These are phyloP conservation scores for Rhamnusium bicolor DNA, from an alignment of 2,888 invertebrate genomes.

Conservation along the genomic window DNA sequence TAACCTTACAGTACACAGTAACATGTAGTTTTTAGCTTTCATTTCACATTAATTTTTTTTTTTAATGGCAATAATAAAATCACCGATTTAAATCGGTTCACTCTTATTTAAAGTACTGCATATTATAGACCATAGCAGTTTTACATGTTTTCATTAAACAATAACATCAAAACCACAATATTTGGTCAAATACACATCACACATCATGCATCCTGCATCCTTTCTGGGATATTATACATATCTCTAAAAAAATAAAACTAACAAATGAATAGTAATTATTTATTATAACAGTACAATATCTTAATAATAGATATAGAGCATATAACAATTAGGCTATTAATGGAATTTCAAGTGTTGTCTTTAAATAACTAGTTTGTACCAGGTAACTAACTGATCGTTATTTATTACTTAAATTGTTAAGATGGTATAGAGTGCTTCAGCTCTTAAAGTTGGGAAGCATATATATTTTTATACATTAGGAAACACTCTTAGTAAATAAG, in stretches of 20 bases:
- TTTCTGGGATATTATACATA: too few species aligned
- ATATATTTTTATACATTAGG: not conserved
- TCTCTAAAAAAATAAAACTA: not conserved
- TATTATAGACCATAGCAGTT: too few species aligned
- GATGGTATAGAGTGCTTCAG: not conserved
- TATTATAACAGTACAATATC: conserved; percentile 24
- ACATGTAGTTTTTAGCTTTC: too few species aligned
- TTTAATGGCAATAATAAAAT: too few species aligned
- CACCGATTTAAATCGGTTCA: too few species aligned
- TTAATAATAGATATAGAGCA: conserved; percentile 13
- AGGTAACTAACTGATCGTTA: not conserved
- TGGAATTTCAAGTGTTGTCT: conserved; percentile 8
- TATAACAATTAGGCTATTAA: conserved; percentile 15
- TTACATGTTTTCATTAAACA: too few species aligned
- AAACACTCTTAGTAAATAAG: not conserved
- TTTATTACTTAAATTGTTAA: not conserved
- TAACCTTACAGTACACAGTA: too few species aligned
- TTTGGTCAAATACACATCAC: too few species aligned
- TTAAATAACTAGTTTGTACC: conserved; percentile 14
- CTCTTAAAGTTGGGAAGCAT: not conserved
- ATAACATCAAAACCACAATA: too few species aligned
- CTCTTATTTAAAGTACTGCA: too few species aligned
- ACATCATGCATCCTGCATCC: too few species aligned
- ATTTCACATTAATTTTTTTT: too few species aligned
- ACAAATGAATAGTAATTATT: conserved; percentile 1